Percentiles rank a stretch among this genome's conserved stretches.
These are phyloP conservation scores for Pantala flavescens DNA, from an alignment of 1,140 invertebrate species.

Conservation along the genomic window DNA sequence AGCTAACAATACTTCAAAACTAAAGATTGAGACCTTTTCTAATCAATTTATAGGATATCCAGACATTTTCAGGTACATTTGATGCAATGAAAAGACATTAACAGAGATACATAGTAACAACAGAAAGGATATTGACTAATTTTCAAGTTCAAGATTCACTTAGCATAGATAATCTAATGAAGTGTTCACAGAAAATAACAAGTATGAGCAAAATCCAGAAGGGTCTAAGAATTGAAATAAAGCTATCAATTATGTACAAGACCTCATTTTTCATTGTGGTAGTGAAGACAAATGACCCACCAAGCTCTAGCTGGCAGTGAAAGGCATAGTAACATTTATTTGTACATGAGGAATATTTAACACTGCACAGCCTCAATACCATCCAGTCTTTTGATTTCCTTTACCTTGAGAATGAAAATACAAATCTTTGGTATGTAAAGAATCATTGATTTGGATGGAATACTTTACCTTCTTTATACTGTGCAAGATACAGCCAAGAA, in stretches of 20 bases:
- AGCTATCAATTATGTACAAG: neutral
- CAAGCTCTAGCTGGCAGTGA: neutral
- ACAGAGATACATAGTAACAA: neutral
- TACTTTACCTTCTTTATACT: neutral
- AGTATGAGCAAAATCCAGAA: neutral
- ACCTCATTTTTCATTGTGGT: neutral
- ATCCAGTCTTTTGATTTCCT: neutral
- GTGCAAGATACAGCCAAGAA: neutral
- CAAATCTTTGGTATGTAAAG: neutral
- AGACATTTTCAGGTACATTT: neutral
- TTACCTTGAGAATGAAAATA: neutral
- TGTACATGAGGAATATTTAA: neutral
- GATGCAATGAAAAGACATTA: neutral
- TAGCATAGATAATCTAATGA: neutral
- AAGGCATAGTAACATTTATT: constrained; percentile 3
- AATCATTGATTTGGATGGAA: neutral
- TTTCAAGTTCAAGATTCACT: neutral
- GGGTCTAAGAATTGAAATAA: neutral
- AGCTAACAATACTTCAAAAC: no score
- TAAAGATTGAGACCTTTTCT: no score
- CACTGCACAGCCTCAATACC: constrained; percentile 2
- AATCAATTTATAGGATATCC: neutral
- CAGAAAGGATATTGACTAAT: no score
- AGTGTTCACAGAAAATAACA: neutral
- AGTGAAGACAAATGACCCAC: neutral